A percentile compares a stretch with the other conserved stretches of the same genome.
phyloP scores from a whole-genome alignment of 2,888 invertebrate species.

The Synanthedon myopaeformis region DNA sequence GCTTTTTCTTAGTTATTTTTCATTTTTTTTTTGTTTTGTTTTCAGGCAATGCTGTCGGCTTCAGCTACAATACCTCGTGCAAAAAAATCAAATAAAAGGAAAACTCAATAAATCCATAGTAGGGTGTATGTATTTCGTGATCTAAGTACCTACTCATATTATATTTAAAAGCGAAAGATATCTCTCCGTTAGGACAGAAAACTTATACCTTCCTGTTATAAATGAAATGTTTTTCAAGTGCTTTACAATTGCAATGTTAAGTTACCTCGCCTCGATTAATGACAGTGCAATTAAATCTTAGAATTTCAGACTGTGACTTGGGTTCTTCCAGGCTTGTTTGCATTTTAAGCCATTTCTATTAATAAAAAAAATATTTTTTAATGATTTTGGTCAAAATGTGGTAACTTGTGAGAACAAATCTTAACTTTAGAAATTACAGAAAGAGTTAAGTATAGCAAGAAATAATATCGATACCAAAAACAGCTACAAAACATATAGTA shows the following conservation, averaged over 20 bases:
- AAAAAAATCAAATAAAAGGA: slow-evolving; percentile 81
- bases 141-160: not conserved
- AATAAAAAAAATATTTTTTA: too few relatives aligned
- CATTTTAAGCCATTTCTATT: not conserved
- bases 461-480: too few relatives aligned
- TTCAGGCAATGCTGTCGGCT: slow-evolving; percentile 75
- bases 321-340: not conserved
- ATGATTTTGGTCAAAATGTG: too few relatives aligned
- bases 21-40: slow-evolving; percentile 54
- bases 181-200: too few relatives aligned
- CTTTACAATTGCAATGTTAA: too few relatives aligned
- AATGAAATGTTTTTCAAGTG: too few relatives aligned
- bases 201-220: too few relatives aligned
- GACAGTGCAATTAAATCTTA: not conserved
- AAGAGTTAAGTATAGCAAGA: too few relatives aligned
- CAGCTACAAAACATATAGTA: too few relatives aligned
- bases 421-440: too few relatives aligned
- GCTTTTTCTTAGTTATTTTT: slow-evolving; percentile 24
- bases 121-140: not conserved
- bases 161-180: not conserved
- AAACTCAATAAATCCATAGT: slow-evolving; percentile 53
- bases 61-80: slow-evolving; percentile 80
- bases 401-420: too few relatives aligned
- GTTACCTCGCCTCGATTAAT: too few relatives aligned
- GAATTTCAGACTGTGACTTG: not conserved